A percentile compares a stretch with the other conserved stretches of the same genome.
Evolutionary conservation across 2,888 invertebrate species (phyloP).

Genomic region (Acrocera orbiculus): DNA sequence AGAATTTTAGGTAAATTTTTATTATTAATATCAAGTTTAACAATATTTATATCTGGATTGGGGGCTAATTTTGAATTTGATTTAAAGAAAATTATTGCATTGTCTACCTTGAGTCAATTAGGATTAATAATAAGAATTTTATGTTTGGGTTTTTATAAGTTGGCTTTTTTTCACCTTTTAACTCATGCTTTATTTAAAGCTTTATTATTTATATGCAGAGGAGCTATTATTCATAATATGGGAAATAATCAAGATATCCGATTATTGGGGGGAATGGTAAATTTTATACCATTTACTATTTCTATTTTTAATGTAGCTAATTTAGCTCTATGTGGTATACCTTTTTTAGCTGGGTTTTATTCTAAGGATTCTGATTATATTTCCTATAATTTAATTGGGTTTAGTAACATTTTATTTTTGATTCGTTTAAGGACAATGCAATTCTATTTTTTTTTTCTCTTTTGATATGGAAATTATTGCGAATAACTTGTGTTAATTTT

Average conservation of each 20-base stretch:
- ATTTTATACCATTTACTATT: conserved; percentile 35
- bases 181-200: conserved; percentile 62
- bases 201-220: conserved; percentile 54
- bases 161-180: conserved; percentile 55
- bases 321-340: conserved; percentile 43
- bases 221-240: conserved; percentile 47
- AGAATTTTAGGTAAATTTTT: conserved; percentile 34
- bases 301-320: conserved; percentile 39
- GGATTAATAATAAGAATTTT: conserved; percentile 53
- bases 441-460: too few relatives aligned
- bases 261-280: conserved; percentile 34
- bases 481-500: too few relatives aligned
- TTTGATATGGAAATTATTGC: too few relatives aligned
- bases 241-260: conserved; percentile 51
- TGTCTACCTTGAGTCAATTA: conserved; percentile 57
- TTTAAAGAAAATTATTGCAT: conserved; percentile 62
- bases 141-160: conserved; percentile 34
- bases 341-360: conserved; percentile 48
- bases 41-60: conserved; percentile 42
- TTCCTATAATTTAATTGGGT: too few relatives aligned
- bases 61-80: conserved; percentile 47
- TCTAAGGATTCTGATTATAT: too few relatives aligned
- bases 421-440: too few relatives aligned
- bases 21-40: conserved; percentile 38
- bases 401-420: too few relatives aligned